These are phyloP conservation scores for Hipposideros larvatus DNA, from an alignment of 2,797 vertebrate species.

Conservation along the genomic window DNA sequence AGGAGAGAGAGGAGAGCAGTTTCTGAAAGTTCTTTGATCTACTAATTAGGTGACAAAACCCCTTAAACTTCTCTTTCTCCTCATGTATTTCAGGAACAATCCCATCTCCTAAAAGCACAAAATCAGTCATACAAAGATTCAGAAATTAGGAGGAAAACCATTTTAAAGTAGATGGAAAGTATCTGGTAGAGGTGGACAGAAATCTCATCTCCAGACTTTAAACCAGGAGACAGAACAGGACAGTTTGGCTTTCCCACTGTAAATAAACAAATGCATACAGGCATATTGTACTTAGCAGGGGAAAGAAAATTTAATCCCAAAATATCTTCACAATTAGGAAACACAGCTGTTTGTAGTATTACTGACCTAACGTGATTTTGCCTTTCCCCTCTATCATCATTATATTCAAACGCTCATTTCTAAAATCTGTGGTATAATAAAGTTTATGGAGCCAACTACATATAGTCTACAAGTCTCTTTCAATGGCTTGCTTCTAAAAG, in stretches of 20 bases:
- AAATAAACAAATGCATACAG: background rate
- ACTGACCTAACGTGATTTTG: background rate
- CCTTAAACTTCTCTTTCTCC: conserved; percentile 40
- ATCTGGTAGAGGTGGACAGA: background rate
- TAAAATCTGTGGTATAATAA: conserved; percentile 22
- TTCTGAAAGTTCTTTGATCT: background rate
- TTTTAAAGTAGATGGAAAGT: conserved; percentile 20
- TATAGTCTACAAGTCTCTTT: conserved; percentile 43
- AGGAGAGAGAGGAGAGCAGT: background rate
- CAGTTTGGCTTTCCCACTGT: background rate
- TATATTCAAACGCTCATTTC: conserved; percentile 48
- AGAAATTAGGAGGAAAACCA: background rate
- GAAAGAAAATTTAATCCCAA: background rate
- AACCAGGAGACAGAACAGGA: background rate
- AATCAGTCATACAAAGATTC: conserved; percentile 11
- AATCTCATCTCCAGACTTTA: conserved; percentile 12
- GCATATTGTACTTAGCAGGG: background rate
- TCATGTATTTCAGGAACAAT: background rate
- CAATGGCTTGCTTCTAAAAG: conserved; percentile 25
- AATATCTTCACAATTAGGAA: conserved; percentile 47
- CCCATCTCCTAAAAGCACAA: conserved; percentile 49
- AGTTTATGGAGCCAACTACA: conserved; percentile 38
- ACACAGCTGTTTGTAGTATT: background rate
- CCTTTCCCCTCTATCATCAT: conserved; percentile 28
- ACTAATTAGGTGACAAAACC: background rate